Evolutionary conservation across 92 coral and sea anemone species (phyloP), one percentile per base, ranked within the genome.

Genomic region (Micromussa lordhowensis): DNA sequence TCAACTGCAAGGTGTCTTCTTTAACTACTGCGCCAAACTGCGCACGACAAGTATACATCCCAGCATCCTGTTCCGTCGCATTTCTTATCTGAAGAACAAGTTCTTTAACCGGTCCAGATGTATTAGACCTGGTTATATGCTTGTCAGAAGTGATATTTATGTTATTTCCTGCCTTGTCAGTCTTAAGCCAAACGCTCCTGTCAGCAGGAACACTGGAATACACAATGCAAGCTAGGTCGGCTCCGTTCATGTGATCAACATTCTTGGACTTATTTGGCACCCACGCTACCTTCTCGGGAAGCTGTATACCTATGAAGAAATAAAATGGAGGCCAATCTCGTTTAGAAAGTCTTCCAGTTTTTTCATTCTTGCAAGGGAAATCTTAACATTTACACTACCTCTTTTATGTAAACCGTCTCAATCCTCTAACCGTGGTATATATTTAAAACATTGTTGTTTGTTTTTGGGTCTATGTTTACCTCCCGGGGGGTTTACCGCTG

Each of bases 81-180:
- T 92, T 86, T 31, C 95, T 75, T 38, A 92, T 44, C 51, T 92
- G 86, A 35, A 92, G 82, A 64, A 92, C 87, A 78, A 83, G 90
- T 68, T 92, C 88, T 4, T 38, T 59, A 36, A 11, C 32, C 35
- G 30, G 19, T 18, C 89, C 66, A 51, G 32, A 59, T 2, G 44
- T 61, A 6, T 22, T 19, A 17, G 80, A 38, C 44, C n/a, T 11
- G 53, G 55, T 36, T 7, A 58, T 70, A 11, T 53, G 78, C 59
- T 64, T 90, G 14, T 36, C 18, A 17, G 71, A 53, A 18, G 68
- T 11, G 19, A 66, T 51, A 11, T 19, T 80, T 15, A 14, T 34
- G n/a, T 4, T 28, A 31, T 24, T 22, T 18, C 91, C 91, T 21
- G 79, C 35, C 31, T 73, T 58, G 24, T 61, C 88, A n/a, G 86